Evolutionary conservation across 2,113 vertebrate genomes (phyloP), one percentile per base, ranked within the genome.

Genomic region (Catharus fuscescens): DNA sequence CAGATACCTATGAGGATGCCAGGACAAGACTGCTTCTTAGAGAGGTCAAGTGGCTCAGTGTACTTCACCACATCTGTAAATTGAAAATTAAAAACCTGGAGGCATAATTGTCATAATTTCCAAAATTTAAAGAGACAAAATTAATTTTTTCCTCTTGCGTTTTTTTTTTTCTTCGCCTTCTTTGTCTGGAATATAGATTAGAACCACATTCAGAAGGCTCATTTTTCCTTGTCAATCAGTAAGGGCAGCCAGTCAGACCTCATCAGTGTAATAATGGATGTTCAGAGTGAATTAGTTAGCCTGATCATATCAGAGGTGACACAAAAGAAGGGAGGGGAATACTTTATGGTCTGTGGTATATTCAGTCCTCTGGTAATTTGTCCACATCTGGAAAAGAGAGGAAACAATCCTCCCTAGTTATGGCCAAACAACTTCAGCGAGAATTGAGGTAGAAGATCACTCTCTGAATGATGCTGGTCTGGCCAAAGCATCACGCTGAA

Each of bases 171-270:
- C 6, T 4, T 2, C 56, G 50, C 66, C 76, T 67, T 24, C 67
- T 64, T 95, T 95, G 50, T 73, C 80, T 96, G 86, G 50, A 93
- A 94, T 86, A 90, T 69, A 93, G 86, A 95, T 94, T 93, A 94
- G 70, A 91, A 92, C 50, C 38, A 60, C 77, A 93, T 91, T 95
- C 86, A 53, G 72, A 94, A 93, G 38, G 31, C 84, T 97, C 94
- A 92, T 96, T 95, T 97, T 95, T 95, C 70, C 83, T 91, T 96
- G 96, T 96, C 97, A 94, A 91, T 97, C 96, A 97, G 91, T 73
- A 92, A 94, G 95, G 93, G 90, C 86, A 95, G 53, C 53, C 90
- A 96, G 96, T 96, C 94, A 96, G 93, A 95, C 94, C 83, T 96
- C 93, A 96, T 97, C 97, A 96, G 86, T 79, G 83, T 93, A 95